Evolutionary conservation across 2,888 invertebrate species (phyloP).

Genomic region (Abrostola triplasia): DNA sequence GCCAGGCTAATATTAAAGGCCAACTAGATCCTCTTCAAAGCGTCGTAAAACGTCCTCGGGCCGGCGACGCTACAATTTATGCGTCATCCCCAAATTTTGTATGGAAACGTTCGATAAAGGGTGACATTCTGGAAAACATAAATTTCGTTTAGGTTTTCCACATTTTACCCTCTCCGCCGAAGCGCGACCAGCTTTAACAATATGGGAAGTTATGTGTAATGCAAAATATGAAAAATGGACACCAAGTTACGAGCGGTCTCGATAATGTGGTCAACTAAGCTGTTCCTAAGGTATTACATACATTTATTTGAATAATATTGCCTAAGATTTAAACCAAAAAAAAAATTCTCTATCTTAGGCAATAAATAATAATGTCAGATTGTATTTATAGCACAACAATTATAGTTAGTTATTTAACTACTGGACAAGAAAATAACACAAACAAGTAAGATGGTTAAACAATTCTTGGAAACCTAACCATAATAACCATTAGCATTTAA

Average conservation of each 20-base stretch:
- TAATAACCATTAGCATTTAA: no score
- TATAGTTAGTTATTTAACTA: no score
- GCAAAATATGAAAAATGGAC: constrained; percentile 43
- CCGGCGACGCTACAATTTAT: constrained; percentile 69
- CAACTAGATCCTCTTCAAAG: constrained; percentile 62
- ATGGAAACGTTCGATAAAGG: constrained; percentile 67
- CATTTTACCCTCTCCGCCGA: constrained; percentile 40
- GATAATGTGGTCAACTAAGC: no score
- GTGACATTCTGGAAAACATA: constrained; percentile 64
- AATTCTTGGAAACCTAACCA: no score
- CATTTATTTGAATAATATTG: no score
- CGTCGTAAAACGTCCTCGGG: constrained; percentile 66
- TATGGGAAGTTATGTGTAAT: constrained; percentile 35
- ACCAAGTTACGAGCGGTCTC: constrained; percentile 8
- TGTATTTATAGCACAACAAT: no score
- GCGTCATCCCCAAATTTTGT: constrained; percentile 65
- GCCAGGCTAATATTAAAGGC: constrained; percentile 44
- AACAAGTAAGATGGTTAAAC: no score
- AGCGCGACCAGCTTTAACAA: constrained; percentile 32
- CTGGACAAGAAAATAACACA: no score
- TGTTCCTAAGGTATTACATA: no score
- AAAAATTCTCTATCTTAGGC: no score
- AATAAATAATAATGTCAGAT: no score
- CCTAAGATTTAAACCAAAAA: no score
- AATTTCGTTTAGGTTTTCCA: constrained; percentile 60